A percentile compares a stretch with the other conserved stretches of the same genome.
These are phyloP conservation scores for Polymixis flavicincta DNA, from an alignment of 2,888 invertebrate genomes.

Conservation along the genomic window DNA sequence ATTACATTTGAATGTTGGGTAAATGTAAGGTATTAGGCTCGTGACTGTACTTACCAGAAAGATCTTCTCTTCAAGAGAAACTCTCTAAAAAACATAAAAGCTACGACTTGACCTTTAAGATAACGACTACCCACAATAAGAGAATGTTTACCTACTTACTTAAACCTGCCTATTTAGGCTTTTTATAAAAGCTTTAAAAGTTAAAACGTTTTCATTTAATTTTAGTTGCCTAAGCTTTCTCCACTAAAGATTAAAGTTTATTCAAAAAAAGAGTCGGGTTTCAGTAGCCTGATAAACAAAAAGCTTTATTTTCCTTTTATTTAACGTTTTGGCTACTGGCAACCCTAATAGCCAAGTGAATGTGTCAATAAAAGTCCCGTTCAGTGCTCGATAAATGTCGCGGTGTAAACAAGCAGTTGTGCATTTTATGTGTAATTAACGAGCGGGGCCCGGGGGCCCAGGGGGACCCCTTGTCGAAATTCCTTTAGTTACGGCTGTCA, in stretches of 20 bases:
- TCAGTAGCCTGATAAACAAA: not conserved
- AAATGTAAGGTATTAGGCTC: not conserved
- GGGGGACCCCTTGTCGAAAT: conserved; percentile 35
- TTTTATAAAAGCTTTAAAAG: conserved; percentile 11
- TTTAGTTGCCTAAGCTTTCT: not conserved
- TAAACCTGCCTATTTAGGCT: not conserved
- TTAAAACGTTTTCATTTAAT: not conserved
- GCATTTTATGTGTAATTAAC: conserved; percentile 87
- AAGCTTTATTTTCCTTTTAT: conserved; percentile 1
- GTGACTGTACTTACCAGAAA: not conserved
- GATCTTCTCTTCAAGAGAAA: no score
- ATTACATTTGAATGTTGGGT: not conserved
- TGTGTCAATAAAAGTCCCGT: conserved; percentile 83
- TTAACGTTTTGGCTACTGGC: conserved; percentile 55
- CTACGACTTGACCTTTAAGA: not conserved
- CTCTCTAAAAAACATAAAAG: not conserved
- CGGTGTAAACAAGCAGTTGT: conserved; percentile 80
- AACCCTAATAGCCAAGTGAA: conserved; percentile 75
- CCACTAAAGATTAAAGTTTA: not conserved
- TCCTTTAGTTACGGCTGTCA: conserved; percentile 40
- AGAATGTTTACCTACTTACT: not conserved
- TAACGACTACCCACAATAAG: conserved; percentile 3
- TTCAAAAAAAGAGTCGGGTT: not conserved
- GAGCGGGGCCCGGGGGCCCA: conserved; percentile 47
- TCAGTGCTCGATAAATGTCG: conserved; percentile 83